Base-by-base conservation (phyloP, 2,888 invertebrate species). In the Nasonia oneida region DNA sequence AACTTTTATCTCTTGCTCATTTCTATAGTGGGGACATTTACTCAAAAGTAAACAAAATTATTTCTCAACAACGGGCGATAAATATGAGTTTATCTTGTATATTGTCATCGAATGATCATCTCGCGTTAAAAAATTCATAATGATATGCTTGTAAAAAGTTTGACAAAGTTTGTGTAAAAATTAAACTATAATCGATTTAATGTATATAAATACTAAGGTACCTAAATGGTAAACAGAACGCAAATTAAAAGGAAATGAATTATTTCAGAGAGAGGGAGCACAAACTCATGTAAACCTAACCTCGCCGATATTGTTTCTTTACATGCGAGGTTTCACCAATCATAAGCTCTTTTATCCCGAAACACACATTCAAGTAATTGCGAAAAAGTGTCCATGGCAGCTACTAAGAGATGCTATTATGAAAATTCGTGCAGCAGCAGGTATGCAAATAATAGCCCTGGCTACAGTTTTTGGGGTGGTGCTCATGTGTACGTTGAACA, bases 1-100 rank as follows among this genome's bases (percentile, higher is more conserved):
- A 91, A 78, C 89, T 91, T 92, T 91, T 91, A 91, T 91, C 90
- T 89, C 90, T 89, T 10, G 39, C 90, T 90, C 89, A 89, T 88
- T 84, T 90, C 89, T 91, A 12, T 78, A 76, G 61, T 15, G 75
- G 5, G 47, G n/a, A 76, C 33, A 77, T 79, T 76, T 82, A 74
- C 42, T 86, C 81, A 77, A 81, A 89, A 81, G 74, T 73, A 77
- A 83, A 71, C 84, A 64, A 57, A 79, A 85, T 81, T 50, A 77
- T 82, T 80, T 84, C 47, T 8, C n/a, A 18, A 73, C 29, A 37
- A 29, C 10, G 29, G 64, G 5, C 73, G 57, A 64, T 18, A 53
- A 86, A 64, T 18, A 64, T 3, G 47, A 42, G 23, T 82, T 84
- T 77, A 81, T 29, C 37, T 74, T 83, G 71, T 87, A 81, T 42